A percentile compares a stretch with the other conserved stretches of the same genome.
Evolutionary conservation across 2,113 vertebrate species (phyloP).

Genomic region (Myrmecobius fasciatus): DNA sequence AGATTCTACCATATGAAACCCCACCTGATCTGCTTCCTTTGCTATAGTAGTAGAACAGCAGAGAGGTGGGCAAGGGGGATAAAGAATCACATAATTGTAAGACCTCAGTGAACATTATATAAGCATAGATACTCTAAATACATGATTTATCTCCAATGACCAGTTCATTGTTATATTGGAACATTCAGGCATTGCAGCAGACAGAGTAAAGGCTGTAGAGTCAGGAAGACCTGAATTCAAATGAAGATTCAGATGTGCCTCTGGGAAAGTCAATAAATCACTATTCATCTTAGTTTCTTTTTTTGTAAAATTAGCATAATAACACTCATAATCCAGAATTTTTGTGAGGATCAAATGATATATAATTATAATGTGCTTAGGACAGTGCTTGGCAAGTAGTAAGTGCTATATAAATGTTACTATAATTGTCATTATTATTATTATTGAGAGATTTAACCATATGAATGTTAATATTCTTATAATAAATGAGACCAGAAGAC

Average conservation of each 20-base stretch:
- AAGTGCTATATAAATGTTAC: not conserved
- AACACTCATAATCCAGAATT: not conserved
- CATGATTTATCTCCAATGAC: not conserved
- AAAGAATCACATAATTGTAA: not conserved
- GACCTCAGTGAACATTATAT: not conserved
- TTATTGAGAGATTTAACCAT: not conserved
- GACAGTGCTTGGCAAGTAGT: not conserved
- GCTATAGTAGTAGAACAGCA: not conserved
- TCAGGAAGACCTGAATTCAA: not conserved
- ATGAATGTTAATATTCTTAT: not conserved
- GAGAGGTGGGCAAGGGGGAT: not conserved
- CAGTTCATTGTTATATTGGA: not conserved
- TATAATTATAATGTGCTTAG: too few species aligned
- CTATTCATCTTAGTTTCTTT: not conserved
- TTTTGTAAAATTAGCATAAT: not conserved
- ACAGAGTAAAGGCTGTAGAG: not conserved
- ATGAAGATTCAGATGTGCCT: not conserved
- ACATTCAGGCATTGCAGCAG: not conserved
- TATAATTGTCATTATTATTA: not conserved
- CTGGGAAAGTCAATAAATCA: not conserved
- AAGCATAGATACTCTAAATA: too few species aligned
- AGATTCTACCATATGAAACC: not conserved
- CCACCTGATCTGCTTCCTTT: not conserved
- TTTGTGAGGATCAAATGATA: not conserved
- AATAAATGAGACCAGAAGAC: not conserved